A percentile compares a stretch with the other conserved stretches of the same genome.
Evolutionary conservation across 2,797 vertebrate genomes (phyloP).

Genomic region (Microhierax caerulescens): DNA sequence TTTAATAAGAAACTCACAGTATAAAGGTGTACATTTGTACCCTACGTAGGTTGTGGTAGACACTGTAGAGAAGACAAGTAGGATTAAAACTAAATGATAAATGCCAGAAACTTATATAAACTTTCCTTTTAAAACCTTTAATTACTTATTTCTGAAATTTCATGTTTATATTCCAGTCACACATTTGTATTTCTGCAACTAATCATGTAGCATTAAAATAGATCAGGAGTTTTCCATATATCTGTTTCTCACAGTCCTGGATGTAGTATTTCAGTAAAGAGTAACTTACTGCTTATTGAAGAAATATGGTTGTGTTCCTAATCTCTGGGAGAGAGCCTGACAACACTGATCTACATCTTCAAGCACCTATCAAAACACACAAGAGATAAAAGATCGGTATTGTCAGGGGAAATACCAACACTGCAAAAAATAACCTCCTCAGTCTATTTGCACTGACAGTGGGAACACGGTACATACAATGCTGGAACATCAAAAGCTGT

Average conservation of each 20-base stretch:
- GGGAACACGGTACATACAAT: not conserved
- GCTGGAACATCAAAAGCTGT: not conserved
- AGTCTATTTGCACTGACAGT: not conserved
- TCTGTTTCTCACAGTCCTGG: not conserved
- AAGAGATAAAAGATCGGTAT: not conserved
- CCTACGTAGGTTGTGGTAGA: not conserved
- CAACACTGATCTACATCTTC: slow-evolving; percentile 97
- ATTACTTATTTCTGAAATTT: not conserved
- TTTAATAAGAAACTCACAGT: not conserved
- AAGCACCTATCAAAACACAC: slow-evolving; percentile 83
- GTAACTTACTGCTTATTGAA: slow-evolving; percentile 94
- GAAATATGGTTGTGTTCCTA: slow-evolving; percentile 93
- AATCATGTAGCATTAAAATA: not conserved
- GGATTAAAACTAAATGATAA: not conserved
- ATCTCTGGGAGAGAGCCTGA: slow-evolving; percentile 93
- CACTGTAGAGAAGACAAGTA: not conserved
- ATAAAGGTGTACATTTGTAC: not conserved
- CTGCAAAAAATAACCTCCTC: not conserved
- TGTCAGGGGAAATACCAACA: not conserved
- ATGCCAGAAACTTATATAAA: not conserved
- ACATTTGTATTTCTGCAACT: not conserved
- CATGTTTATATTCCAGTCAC: not conserved
- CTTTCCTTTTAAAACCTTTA: not conserved
- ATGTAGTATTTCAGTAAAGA: not conserved
- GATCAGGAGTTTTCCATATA: not conserved